Conservation (phyloP, 2,888 invertebrate genomes). For the Junonia oenone region DNA sequence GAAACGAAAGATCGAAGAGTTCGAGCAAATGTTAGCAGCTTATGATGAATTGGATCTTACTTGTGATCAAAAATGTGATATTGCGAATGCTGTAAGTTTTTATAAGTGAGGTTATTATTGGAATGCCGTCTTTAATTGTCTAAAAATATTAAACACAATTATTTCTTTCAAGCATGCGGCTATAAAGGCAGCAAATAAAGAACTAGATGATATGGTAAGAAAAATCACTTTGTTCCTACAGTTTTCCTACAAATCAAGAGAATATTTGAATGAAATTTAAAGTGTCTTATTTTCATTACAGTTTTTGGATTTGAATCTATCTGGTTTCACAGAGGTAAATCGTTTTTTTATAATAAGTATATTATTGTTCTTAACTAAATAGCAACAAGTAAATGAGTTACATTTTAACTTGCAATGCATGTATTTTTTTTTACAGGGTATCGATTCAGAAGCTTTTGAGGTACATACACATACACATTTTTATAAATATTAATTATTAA, state of each 20-base stretch:
- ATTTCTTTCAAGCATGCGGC: constrained; percentile 58
- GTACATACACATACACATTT: constrained; percentile 34
- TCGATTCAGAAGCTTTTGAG: constrained; percentile 65
- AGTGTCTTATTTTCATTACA: constrained; percentile 40
- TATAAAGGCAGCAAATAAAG: constrained; percentile 64
- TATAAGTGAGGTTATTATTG: background rate
- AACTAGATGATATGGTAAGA: constrained; percentile 62
- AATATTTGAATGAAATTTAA: background rate
- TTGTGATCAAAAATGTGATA: constrained; percentile 64
- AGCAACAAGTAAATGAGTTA: background rate
- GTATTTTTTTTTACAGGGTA: constrained; percentile 47
- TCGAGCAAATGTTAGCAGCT: constrained; percentile 61
- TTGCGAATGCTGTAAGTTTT: constrained; percentile 59
- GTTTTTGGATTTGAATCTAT: constrained; percentile 63
- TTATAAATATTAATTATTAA: background rate
- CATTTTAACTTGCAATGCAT: background rate
- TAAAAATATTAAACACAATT: background rate
- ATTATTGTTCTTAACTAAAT: background rate
- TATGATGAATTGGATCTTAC: constrained; percentile 67
- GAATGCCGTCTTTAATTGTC: background rate
- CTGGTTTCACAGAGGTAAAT: constrained; percentile 60
- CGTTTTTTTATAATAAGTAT: background rate
- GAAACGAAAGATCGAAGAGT: constrained; percentile 65
- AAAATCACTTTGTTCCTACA: no score
- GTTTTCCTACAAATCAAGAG: background rate